Percentiles rank a stretch among this genome's conserved stretches.
Evolutionary conservation across 2,888 invertebrate species (phyloP).

Genomic region (Lycia hirtaria): DNA sequence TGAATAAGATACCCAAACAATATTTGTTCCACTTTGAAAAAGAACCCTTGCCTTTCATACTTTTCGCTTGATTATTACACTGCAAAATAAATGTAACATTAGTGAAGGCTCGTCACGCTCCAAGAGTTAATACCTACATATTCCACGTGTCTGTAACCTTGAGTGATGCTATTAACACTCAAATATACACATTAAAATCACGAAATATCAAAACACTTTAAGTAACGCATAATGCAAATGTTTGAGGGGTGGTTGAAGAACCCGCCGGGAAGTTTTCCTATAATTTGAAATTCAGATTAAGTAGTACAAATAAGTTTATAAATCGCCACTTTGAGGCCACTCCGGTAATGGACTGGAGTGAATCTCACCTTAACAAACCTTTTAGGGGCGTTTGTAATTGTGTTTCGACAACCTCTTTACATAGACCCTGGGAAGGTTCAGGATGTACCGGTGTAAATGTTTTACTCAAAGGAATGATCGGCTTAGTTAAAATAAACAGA

Average conservation of each 20-base stretch:
- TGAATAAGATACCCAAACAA: too few species aligned
- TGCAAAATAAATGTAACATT: too few species aligned
- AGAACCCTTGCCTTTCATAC: too few species aligned
- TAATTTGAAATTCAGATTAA: constrained; percentile 71
- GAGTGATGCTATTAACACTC: background rate
- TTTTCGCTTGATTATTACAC: too few species aligned
- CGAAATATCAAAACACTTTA: constrained; percentile 49
- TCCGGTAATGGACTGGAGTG: constrained; percentile 58
- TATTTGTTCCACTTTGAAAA: too few species aligned
- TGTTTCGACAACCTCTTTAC: constrained; percentile 34
- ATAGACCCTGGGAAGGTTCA: constrained; percentile 21
- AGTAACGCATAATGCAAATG: constrained; percentile 62
- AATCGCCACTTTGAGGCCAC: constrained; percentile 53
- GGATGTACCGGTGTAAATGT: constrained; percentile 12
- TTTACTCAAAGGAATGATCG: constrained; percentile 15
- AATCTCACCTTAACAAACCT: constrained; percentile 44
- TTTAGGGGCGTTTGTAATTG: constrained; percentile 40
- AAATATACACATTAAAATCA: constrained; percentile 56
- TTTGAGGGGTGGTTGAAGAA: constrained; percentile 48
- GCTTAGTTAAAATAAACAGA: constrained; percentile 1
- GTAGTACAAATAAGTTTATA: constrained; percentile 68
- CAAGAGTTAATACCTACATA: too few species aligned
- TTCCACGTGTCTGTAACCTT: background rate
- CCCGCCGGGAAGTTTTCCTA: constrained; percentile 56
- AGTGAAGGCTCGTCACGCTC: too few species aligned